Evolutionary conservation across 2,888 invertebrate genomes (phyloP), one percentile per base, ranked within the genome.

Genomic region (Eristalis arbustorum): DNA sequence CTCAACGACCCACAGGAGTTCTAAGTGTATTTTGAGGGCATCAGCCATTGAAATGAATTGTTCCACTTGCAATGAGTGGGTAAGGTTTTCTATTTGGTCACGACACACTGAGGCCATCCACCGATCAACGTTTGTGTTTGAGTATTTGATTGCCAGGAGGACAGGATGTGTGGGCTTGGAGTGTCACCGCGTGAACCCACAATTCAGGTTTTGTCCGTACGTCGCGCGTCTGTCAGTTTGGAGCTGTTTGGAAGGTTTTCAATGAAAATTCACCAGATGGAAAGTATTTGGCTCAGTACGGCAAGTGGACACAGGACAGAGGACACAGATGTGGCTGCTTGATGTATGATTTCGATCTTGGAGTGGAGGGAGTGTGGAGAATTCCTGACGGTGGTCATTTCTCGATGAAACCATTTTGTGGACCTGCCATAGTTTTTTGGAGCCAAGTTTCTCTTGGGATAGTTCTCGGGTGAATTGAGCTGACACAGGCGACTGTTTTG

Each of bases 11-110:
- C 57, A 66, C 71, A 66, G 56, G 62, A 57, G 42, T 73, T 77
- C 34, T 59, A n/a, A 64, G 13, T 34, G 59, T 5, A 59, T 77
- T 64, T 8, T n/a, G 8, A 3, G 8, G 18, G n/a, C 59, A 40
- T 10, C 62, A 63, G 42, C 37, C 63, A 68, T 4, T 59, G 68
- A 73, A 78, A 69, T 74, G 49, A 66, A 79, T 79, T 72, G 56
- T 78, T 64, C 64, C 23, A 49, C 18, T 31, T 25, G 25, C 5
- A 28, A 49, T 11, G 28, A 14, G 18, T 5, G 23, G 62, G 23
- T 3, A 3, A 34, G 25, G 64, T 34, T 67, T 56, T 56, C 11
- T 31, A 28, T 31, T 67, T 66, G n/a, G 42, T 3, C n/a, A 57
- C 64, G 57, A 59, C 23, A 64, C 22, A 23, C 23, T 57, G 59